phyloP scores from a whole-genome alignment of 2,797 vertebrate species.

The Anolis apletophallus region DNA sequence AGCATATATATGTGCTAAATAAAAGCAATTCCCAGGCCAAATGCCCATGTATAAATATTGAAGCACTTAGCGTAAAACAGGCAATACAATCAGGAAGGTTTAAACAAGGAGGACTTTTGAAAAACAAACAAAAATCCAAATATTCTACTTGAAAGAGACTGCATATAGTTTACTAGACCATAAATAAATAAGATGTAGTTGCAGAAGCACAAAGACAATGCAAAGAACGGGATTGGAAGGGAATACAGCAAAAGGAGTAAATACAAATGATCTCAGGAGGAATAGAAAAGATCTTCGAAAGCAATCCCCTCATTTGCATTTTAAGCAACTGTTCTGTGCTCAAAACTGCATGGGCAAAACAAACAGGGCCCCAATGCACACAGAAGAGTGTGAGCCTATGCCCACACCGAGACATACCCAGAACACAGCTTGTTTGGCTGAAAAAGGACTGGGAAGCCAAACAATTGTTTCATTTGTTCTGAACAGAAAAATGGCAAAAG shows the following conservation, averaged over 20 bases:
- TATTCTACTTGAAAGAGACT: not conserved
- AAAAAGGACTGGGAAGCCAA: constrained; percentile 76
- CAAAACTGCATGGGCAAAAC: constrained; percentile 1
- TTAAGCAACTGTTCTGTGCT: not conserved
- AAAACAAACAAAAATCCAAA: too few relatives aligned
- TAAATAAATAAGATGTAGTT: not conserved
- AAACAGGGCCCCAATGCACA: constrained; percentile 31
- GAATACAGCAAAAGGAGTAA: not conserved
- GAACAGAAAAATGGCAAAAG: constrained; percentile 76
- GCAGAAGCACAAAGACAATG: not conserved
- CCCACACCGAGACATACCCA: not conserved
- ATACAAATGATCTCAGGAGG: not conserved
- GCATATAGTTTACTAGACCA: not conserved
- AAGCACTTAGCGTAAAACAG: not conserved
- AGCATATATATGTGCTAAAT: constrained; percentile 23
- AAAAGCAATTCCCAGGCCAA: constrained; percentile 14
- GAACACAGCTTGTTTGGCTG: constrained; percentile 41
- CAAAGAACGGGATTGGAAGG: not conserved
- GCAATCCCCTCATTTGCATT: constrained; percentile 37
- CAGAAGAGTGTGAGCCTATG: too few relatives aligned
- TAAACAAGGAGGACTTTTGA: not conserved
- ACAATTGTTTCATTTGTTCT: constrained; percentile 83
- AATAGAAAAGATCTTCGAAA: constrained; percentile 15
- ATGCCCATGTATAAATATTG: constrained; percentile 1
- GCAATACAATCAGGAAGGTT: constrained; percentile 20